These are phyloP conservation scores for Tragulus kanchil DNA, from an alignment of 2,113 vertebrate genomes.

Conservation along the genomic window DNA sequence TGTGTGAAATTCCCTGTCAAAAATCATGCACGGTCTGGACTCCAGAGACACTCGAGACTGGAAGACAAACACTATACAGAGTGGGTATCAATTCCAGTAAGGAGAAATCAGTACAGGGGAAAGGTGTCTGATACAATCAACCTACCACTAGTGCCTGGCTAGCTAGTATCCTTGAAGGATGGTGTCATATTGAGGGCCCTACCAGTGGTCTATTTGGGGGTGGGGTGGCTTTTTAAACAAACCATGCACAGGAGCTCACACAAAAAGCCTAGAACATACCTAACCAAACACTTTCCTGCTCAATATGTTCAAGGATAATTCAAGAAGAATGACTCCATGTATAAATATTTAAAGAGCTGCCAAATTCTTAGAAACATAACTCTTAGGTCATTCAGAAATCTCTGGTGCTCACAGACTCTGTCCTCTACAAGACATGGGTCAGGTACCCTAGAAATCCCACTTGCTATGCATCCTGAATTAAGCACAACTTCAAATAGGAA, in stretches of 20 bases:
- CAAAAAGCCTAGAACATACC: not conserved
- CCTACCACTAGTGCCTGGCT: not conserved
- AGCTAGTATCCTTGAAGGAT: not conserved
- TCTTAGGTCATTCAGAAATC: not conserved
- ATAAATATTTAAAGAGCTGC: not conserved
- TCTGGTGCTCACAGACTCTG: not conserved
- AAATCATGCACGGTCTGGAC: not conserved
- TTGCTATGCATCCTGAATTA: not conserved
- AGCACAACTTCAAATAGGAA: not conserved
- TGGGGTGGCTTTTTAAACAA: too few relatives aligned
- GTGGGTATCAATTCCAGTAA: not conserved
- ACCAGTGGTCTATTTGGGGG: not conserved
- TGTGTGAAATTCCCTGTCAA: not conserved
- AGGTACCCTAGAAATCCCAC: not conserved
- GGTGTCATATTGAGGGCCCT: not conserved
- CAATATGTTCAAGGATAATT: not conserved
- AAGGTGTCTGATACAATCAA: not conserved
- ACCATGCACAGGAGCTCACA: not conserved
- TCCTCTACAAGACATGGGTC: not conserved
- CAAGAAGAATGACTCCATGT: not conserved
- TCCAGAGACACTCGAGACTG: not conserved
- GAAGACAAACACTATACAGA: not conserved
- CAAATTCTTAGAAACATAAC: not conserved
- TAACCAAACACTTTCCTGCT: not conserved
- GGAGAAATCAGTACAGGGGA: not conserved